These are phyloP conservation scores for Dynastes tityus DNA, from an alignment of 2,888 invertebrate genomes.

Conservation along the genomic window DNA sequence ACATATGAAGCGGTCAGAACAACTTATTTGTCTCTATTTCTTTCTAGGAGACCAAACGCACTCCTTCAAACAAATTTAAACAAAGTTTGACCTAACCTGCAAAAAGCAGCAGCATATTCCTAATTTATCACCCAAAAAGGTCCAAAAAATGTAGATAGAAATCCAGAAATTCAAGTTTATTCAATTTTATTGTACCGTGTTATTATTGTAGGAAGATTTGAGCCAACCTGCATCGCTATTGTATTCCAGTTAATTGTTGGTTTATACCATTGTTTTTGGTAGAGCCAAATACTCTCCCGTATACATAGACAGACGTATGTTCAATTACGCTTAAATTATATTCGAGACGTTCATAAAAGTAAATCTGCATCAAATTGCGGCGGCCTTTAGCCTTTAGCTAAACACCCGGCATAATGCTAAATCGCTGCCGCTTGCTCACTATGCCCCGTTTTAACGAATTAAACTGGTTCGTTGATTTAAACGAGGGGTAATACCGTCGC, in stretches of 20 bases:
- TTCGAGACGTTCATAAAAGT: slow-evolving; percentile 49
- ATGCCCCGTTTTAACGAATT: slow-evolving; percentile 38
- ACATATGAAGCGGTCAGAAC: too few relatives aligned
- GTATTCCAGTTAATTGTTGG: slow-evolving; percentile 38
- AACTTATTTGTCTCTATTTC: too few relatives aligned
- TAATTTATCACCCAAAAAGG: too few relatives aligned
- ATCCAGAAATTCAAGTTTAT: too few relatives aligned
- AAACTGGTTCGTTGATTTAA: slow-evolving; percentile 36
- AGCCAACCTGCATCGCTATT: background rate
- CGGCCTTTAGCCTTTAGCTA: background rate
- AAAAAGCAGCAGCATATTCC: too few relatives aligned
- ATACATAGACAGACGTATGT: slow-evolving; percentile 34
- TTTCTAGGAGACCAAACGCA: too few relatives aligned
- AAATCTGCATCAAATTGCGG: slow-evolving; percentile 49
- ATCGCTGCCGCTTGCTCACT: slow-evolving; percentile 2
- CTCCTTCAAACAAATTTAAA: too few relatives aligned
- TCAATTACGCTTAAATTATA: slow-evolving; percentile 51
- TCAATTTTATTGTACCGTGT: too few relatives aligned
- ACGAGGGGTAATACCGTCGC: slow-evolving; percentile 7
- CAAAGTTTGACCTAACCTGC: too few relatives aligned
- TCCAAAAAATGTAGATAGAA: too few relatives aligned
- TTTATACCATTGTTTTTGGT: slow-evolving; percentile 29
- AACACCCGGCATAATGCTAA: slow-evolving; percentile 29
- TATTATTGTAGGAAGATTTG: background rate
- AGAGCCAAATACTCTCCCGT: slow-evolving; percentile 22